Base-by-base conservation (phyloP, 1,140 invertebrate species). In the Adoxophyes honmai region DNA sequence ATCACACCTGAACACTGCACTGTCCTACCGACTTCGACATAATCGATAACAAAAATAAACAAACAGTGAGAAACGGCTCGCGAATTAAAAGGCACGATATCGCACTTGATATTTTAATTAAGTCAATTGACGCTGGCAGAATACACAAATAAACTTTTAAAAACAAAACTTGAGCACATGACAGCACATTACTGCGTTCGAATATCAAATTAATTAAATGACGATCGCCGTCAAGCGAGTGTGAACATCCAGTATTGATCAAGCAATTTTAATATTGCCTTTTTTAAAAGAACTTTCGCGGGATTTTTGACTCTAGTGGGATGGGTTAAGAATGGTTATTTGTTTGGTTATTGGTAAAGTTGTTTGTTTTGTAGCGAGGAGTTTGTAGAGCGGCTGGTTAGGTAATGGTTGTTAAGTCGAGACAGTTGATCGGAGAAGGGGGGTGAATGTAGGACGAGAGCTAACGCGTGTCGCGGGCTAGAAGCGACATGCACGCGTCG, bases 191-290 rank as follows among this genome's bases (percentile, higher is more conserved):
- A 60, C 64, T 64, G 72, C 66, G 72, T 78, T 78, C 77, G 75
- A 79, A 81, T 80, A 78, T 79, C 74, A 70, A 77, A 83, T 83
- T 86, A 81, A 82, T 84, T 79, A 76, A 80, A 79, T 75, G 79
- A 82, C 78, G 78, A 78, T 78, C 75, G 72, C 61, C 68, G 79
- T 78, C 74, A 77, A 59, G 62, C 76, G 68, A 78, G 62, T 80
- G 76, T 84, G 84, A 86, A 84, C 76, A 86, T 69, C 73, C 55
- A 78, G 66, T 68, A 73, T 72, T 70, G 70, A 68, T 70, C 64
- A 74, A 72, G 73, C 75, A 59, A 78, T 71, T 56, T 66, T 73
- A 67, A 67, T 70, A 69, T 62, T 75, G 59, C 69, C 53, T 55
- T 69, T 51, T 14, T 55, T 42, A 56, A 55, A 55, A 35, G 57